Evolutionary conservation across 2,797 vertebrate genomes (phyloP).

Genomic region (Eptatretus atami): DNA sequence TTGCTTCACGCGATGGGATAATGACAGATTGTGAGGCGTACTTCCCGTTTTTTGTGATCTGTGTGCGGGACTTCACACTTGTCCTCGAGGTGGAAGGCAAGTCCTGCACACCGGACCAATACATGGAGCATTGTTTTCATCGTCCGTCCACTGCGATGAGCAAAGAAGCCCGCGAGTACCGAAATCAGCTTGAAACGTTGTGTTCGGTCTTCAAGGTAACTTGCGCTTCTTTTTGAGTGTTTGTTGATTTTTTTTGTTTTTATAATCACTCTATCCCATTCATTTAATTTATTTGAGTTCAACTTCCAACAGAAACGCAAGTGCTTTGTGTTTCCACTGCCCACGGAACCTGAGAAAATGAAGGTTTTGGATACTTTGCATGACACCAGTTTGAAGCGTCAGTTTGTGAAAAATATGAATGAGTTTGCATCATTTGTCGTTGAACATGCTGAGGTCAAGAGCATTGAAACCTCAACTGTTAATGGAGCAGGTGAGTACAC

Average conservation of each 20-base stretch:
- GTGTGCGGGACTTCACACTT: constrained; percentile 1
- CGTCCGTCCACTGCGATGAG: background rate
- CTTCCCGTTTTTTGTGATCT: background rate
- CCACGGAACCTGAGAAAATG: background rate
- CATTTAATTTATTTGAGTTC: too few relatives aligned
- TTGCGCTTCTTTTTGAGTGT: too few relatives aligned
- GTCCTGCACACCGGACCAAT: background rate
- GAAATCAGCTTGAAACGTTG: background rate
- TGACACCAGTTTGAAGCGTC: background rate
- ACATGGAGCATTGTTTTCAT: constrained; percentile 1
- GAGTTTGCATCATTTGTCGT: background rate
- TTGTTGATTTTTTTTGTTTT: too few relatives aligned
- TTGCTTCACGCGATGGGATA: background rate
- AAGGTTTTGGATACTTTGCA: background rate
- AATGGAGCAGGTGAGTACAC: background rate
- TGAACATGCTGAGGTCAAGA: background rate
- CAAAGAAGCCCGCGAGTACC: background rate
- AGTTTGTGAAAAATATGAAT: background rate
- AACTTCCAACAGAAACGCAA: background rate
- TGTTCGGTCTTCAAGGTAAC: background rate
- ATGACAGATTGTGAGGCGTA: background rate
- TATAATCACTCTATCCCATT: too few relatives aligned
- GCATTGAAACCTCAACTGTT: background rate
- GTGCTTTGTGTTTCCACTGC: constrained; percentile 5
- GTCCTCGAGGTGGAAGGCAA: background rate